phyloP scores from a whole-genome alignment of 2,113 vertebrate genomes.

The Epinephelus fuscoguttatus region DNA sequence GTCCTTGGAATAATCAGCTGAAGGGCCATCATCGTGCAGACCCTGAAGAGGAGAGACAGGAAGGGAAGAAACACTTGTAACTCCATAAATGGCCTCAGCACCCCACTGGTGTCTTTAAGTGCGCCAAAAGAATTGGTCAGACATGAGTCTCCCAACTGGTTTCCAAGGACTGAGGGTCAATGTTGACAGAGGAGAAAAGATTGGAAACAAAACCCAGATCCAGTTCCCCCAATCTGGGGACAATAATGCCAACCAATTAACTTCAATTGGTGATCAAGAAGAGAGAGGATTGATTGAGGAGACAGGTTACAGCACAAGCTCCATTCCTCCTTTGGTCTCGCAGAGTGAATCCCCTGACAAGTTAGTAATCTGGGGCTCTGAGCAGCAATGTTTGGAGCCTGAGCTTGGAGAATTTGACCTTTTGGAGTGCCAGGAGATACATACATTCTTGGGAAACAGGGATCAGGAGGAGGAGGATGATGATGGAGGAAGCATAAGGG shows the following conservation, averaged over 20 bases:
- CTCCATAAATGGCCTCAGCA: slow-evolving; percentile 75
- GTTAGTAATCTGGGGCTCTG: slow-evolving; percentile 83
- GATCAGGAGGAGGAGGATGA: slow-evolving; percentile 65
- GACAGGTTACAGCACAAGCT: slow-evolving; percentile 48
- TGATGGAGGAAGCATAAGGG: slow-evolving; percentile 66
- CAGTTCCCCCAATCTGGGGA: slow-evolving; percentile 72
- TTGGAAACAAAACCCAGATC: slow-evolving; percentile 75
- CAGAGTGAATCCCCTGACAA: slow-evolving; percentile 81
- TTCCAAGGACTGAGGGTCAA: slow-evolving; percentile 67
- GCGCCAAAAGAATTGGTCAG: slow-evolving; percentile 34
- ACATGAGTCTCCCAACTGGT: slow-evolving; percentile 81
- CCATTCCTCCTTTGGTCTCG: slow-evolving; percentile 78
- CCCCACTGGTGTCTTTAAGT: slow-evolving; percentile 55
- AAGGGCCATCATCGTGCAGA: slow-evolving; percentile 30
- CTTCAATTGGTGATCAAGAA: slow-evolving; percentile 44
- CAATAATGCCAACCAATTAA: slow-evolving; percentile 80
- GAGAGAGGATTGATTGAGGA: slow-evolving; percentile 49
- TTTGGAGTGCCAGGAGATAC: slow-evolving; percentile 79
- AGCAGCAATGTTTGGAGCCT: slow-evolving; percentile 75
- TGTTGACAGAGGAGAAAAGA: slow-evolving; percentile 75
- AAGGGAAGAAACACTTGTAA: slow-evolving; percentile 31
- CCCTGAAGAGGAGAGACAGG: slow-evolving; percentile 8
- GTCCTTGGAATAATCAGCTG: slow-evolving; percentile 44
- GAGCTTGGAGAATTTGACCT: slow-evolving; percentile 79
- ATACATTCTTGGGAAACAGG: slow-evolving; percentile 69